A percentile compares a stretch with the other conserved stretches of the same genome.
Conservation (phyloP, 2,113 vertebrate genomes). For the Apteryx mantelli region DNA sequence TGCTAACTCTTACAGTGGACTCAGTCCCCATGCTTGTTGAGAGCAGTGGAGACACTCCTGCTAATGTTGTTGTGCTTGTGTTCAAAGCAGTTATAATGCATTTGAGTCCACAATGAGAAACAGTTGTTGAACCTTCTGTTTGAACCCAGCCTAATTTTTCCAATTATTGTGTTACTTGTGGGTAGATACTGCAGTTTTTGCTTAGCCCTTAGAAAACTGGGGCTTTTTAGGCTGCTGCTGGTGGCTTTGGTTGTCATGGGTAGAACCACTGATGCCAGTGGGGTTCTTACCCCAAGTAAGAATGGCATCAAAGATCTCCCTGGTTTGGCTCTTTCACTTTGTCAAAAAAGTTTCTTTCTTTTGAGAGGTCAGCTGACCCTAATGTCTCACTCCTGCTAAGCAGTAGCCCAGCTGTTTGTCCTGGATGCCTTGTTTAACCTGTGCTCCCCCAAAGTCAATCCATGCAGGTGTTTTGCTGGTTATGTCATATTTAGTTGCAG, state of each 20-base stretch:
- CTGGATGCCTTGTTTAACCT: neutral
- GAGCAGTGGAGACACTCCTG: neutral
- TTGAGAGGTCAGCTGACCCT: neutral
- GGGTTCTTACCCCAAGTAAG: neutral
- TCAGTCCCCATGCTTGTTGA: neutral
- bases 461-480: neutral
- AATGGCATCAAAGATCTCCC: neutral
- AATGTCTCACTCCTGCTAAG: accelerated
- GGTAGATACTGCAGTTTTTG: neutral
- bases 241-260: neutral
- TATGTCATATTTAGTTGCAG: neutral
- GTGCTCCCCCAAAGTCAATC: neutral
- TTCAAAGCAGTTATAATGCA: neutral
- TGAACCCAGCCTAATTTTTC: neutral
- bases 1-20: neutral
- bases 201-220: neutral
- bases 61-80: neutral
- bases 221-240: neutral
- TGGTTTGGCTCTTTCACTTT: neutral
- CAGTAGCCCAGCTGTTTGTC: neutral
- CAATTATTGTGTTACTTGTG: neutral
- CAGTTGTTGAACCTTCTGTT: neutral
- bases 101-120: neutral
- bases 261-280: neutral
- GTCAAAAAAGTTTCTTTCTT: neutral